Conservation (phyloP, 2,113 vertebrate species). For the Cyprinodon variegatus region DNA sequence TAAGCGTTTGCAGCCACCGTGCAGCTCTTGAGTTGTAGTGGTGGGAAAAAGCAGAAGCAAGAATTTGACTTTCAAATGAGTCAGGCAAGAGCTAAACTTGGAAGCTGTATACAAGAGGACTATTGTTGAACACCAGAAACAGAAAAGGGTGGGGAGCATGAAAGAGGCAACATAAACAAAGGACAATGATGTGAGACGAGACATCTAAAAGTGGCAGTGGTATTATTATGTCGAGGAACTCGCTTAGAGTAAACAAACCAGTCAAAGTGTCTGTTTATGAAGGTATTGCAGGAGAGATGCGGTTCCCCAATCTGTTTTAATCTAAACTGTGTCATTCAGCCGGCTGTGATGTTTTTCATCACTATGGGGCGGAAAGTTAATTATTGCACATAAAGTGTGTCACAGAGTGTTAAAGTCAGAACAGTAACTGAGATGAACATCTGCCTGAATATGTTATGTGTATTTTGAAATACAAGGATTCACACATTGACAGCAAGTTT, state of each 20-base stretch:
- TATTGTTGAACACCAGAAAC: conserved; percentile 52
- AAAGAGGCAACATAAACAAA: conserved; percentile 50
- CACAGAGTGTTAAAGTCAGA: conserved; percentile 6
- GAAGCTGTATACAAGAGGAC: conserved; percentile 48
- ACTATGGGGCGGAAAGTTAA: conserved; percentile 14
- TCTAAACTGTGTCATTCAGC: conserved; percentile 34
- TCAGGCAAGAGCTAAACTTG: conserved; percentile 62
- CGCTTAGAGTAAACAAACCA: conserved; percentile 32
- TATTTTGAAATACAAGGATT: conserved; percentile 9
- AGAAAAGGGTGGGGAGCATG: conserved; percentile 29
- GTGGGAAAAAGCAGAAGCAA: conserved; percentile 50
- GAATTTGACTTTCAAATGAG: conserved; percentile 78
- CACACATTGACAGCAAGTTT: conserved; percentile 4
- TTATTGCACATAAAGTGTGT: conserved; percentile 35
- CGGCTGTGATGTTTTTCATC: conserved; percentile 34
- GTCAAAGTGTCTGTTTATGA: conserved; percentile 9
- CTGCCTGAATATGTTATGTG: background rate
- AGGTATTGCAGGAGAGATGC: background rate
- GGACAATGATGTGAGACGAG: conserved; percentile 34
- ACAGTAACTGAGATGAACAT: background rate
- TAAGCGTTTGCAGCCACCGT: conserved; percentile 61
- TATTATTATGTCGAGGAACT: conserved; percentile 20
- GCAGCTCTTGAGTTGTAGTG: conserved; percentile 52
- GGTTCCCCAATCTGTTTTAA: conserved; percentile 10
- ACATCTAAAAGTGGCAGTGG: conserved; percentile 5